Evolutionary conservation across 2,888 invertebrate species (phyloP).

Genomic region (Dusona sp.): DNA sequence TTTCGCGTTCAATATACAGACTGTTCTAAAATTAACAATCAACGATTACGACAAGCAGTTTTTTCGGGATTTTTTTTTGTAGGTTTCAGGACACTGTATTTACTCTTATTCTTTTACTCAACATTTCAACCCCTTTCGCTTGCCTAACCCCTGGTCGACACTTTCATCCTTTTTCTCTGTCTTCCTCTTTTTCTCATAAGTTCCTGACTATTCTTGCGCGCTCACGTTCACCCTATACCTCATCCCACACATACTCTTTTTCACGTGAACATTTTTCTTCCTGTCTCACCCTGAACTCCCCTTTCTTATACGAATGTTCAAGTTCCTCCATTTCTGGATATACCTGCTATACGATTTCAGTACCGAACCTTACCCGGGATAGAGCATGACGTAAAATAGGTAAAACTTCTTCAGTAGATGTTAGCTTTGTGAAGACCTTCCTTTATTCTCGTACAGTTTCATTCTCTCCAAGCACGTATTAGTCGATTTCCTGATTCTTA

Average conservation of each 20-base stretch:
- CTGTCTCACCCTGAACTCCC: conserved; percentile 7
- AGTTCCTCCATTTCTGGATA: conserved; percentile 35
- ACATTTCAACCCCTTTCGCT: conserved; percentile 28
- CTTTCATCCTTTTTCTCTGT: conserved; percentile 34
- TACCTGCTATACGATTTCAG: conserved; percentile 12
- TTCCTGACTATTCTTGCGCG: conserved; percentile 32
- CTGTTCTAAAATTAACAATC: neutral
- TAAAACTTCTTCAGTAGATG: conserved; percentile 49
- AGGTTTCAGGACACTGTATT: neutral
- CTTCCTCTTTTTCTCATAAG: conserved; percentile 19
- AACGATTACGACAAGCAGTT: neutral
- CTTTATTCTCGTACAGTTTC: conserved; percentile 19
- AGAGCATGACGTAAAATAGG: conserved; percentile 47
- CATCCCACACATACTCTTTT: conserved; percentile 50
- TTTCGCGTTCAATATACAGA: neutral
- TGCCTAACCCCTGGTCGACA: conserved; percentile 14
- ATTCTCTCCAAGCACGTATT: conserved; percentile 37
- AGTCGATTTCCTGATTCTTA: conserved; percentile 2
- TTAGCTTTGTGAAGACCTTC: conserved; percentile 9
- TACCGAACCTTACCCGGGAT: conserved; percentile 17
- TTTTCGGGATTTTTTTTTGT: neutral
- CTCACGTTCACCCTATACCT: conserved; percentile 60
- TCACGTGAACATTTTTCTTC: conserved; percentile 49
- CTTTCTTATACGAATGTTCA: conserved; percentile 56
- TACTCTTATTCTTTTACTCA: conserved; percentile 3